Evolutionary conservation across 1,140 invertebrate genomes (phyloP).

Genomic region (Lepidurus packardi): DNA sequence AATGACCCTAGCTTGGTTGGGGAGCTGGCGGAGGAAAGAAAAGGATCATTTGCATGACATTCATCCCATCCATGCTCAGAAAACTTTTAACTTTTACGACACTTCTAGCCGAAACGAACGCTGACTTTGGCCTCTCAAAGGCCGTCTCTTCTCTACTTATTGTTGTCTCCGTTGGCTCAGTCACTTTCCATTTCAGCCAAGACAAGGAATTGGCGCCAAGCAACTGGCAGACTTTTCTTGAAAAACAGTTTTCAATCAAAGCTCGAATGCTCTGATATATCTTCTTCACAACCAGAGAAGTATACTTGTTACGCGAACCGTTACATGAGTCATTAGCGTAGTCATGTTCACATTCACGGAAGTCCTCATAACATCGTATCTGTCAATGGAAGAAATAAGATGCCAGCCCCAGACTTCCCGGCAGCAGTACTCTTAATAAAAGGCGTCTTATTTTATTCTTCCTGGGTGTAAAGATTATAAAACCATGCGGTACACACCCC

Average conservation of each 20-base stretch:
- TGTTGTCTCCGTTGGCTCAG: constrained; percentile 7
- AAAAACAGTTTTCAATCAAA: background rate
- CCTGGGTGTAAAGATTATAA: background rate
- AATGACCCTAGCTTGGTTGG: background rate
- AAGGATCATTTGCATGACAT: constrained; percentile 22
- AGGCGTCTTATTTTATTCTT: constrained; percentile 1
- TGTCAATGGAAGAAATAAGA: constrained; percentile 16
- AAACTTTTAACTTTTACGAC: background rate
- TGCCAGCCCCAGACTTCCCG: background rate
- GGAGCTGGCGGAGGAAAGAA: background rate
- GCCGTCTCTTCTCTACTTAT: background rate
- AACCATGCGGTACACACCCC: background rate
- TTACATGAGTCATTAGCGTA: background rate
- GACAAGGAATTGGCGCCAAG: constrained; percentile 4
- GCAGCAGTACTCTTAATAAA: too few relatives aligned
- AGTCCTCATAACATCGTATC: background rate
- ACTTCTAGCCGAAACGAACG: background rate
- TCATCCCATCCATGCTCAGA: background rate
- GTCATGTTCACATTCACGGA: constrained; percentile 14
- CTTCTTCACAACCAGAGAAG: too few relatives aligned
- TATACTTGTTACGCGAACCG: background rate
- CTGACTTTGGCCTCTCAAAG: background rate
- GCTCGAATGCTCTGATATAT: background rate
- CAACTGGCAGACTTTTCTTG: background rate
- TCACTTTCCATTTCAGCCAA: constrained; percentile 4